Percentiles rank a stretch among this genome's conserved stretches.
These are phyloP conservation scores for Charina bottae DNA, from an alignment of 2,113 vertebrate genomes.

Conservation along the genomic window DNA sequence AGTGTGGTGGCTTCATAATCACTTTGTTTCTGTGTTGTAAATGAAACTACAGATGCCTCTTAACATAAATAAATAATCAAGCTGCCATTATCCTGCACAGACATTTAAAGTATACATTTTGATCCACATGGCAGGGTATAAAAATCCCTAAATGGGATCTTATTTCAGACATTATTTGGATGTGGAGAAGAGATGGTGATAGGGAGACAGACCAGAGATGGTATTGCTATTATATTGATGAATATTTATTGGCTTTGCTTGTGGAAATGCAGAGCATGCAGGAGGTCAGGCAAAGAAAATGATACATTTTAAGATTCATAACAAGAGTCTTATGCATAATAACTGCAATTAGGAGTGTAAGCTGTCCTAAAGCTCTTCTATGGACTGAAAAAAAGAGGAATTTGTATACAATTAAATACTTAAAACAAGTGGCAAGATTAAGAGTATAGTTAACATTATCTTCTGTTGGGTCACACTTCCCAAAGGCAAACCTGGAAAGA, in stretches of 20 bases:
- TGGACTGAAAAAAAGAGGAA: background rate
- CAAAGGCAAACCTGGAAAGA: background rate
- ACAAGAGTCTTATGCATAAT: background rate
- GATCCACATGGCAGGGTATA: slow-evolving; percentile 29
- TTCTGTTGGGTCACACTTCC: background rate
- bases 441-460: background rate
- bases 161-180: slow-evolving; percentile 39
- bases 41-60: slow-evolving; percentile 70
- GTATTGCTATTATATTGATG: background rate
- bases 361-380: background rate
- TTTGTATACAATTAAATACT: background rate
- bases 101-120: slow-evolving; percentile 46
- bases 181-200: background rate
- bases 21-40: slow-evolving; percentile 66
- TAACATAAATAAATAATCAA: slow-evolving; percentile 75
- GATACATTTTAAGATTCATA: background rate
- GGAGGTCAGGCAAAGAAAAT: background rate
- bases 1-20: slow-evolving; percentile 66
- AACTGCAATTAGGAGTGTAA: background rate
- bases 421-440: background rate
- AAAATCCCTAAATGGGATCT: slow-evolving; percentile 41
- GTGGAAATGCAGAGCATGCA: background rate
- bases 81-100: slow-evolving; percentile 62
- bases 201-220: background rate
- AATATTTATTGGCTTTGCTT: background rate